phyloP scores from a whole-genome alignment of 2,888 invertebrate species.

The Unio pictorum region DNA sequence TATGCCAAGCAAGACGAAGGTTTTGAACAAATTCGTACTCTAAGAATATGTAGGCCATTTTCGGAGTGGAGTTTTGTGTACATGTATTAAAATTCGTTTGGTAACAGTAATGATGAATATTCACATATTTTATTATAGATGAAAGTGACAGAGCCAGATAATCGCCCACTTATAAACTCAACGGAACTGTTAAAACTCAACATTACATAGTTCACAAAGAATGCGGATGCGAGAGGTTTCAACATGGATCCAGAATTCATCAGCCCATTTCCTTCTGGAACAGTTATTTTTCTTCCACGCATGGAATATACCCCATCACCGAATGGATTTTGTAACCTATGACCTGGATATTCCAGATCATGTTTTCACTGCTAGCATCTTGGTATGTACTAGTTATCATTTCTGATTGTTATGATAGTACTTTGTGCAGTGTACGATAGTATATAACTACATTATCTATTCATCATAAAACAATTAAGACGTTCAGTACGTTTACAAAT shows the following conservation, averaged over 20 bases:
- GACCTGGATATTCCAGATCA: conserved; percentile 21
- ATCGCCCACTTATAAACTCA: conserved; percentile 30
- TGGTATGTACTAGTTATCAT: conserved; percentile 16
- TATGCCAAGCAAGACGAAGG: no score
- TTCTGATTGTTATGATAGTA: no score
- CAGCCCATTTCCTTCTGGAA: conserved; percentile 23
- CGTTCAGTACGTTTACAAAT: no score
- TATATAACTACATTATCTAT: no score
- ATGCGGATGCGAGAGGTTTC: neutral
- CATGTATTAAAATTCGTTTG: no score
- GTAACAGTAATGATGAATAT: no score
- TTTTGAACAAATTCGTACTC: no score
- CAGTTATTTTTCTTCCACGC: conserved; percentile 14
- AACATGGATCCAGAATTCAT: conserved; percentile 5
- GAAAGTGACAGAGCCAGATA: conserved; percentile 43
- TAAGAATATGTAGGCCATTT: no score
- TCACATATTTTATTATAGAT: conserved; percentile 21
- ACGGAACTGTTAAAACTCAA: conserved; percentile 20
- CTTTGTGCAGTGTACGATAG: no score
- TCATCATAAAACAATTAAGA: no score
- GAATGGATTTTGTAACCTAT: conserved; percentile 29
- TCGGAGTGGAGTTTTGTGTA: no score
- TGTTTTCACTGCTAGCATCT: conserved; percentile 28
- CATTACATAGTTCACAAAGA: conserved; percentile 38
- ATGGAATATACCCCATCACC: conserved; percentile 8